Evolutionary conservation across 2,888 invertebrate species (phyloP).

Genomic region (Coecobrya sp.): DNA sequence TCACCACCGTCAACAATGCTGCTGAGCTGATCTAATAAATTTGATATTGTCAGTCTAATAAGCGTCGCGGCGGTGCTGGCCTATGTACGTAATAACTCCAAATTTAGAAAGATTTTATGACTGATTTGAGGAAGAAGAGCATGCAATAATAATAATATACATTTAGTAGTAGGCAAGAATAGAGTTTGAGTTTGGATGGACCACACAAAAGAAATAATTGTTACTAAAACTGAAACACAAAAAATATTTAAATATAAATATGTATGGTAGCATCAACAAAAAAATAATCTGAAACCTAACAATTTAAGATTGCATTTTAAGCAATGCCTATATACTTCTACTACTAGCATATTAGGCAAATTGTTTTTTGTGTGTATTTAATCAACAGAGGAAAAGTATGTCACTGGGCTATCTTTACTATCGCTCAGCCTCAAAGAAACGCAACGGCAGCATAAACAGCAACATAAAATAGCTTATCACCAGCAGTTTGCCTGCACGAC

Average conservation of each 20-base stretch:
- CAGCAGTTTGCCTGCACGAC: background rate
- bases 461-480: background rate
- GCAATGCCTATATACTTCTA: background rate
- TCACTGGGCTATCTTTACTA: conserved; percentile 71
- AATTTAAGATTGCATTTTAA: background rate
- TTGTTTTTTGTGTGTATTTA: conserved; percentile 37
- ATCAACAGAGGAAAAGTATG: conserved; percentile 52
- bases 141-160: background rate
- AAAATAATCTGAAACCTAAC: background rate
- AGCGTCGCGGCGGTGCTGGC: background rate
- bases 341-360: background rate
- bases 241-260: conserved; percentile 25
- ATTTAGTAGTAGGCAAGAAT: background rate
- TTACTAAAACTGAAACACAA: background rate
- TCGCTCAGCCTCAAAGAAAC: background rate
- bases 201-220: background rate
- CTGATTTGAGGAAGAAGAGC: conserved; percentile 46
- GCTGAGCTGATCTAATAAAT: conserved; percentile 54
- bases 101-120: conserved; percentile 20
- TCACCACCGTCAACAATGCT: background rate
- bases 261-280: background rate
- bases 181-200: background rate
- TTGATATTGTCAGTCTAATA: conserved; percentile 19
- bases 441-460: no score
- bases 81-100: conserved; percentile 61